Evolutionary conservation across 1,140 invertebrate genomes (phyloP), one percentile per base, ranked within the genome.

Genomic region (Drosophila rufa): DNA sequence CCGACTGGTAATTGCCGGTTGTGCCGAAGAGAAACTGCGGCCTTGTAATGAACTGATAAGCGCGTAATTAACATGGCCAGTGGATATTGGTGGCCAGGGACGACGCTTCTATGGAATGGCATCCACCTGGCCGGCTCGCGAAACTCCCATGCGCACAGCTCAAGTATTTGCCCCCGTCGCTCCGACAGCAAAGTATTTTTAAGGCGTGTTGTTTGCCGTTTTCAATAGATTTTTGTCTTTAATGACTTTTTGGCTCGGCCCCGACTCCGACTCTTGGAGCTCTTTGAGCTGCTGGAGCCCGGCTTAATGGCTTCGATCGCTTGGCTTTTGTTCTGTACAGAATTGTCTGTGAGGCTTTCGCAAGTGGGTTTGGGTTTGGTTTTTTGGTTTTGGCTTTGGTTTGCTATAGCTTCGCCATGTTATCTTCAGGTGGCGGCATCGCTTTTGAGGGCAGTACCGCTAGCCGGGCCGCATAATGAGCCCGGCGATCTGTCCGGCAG

Each of bases 211-310:
- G 70, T 56, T 55, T 59, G 77, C 67, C 43, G 62, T 76, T 82
- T 87, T 84, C 85, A 87, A 87, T 87, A 87, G 85, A 87, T 87
- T 90, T 77, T 89, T 74, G 73, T 75, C 81, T 90, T 89, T 89
- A 90, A 89, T 90, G 85, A 90, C 85, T 90, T 89, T 40, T 82
- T 81, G 70, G 57, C 81, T 51, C 53, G 56, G 50, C 67, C 53
- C 9, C 51, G 65, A 64, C 61, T 19, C n/a, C 33, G 33, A 36
- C 8, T 33, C 33, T 36, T 36, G 55, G 17, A 43, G 48, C 62
- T 78, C 43, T 77, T 51, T 59, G 53, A 56, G 53, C 36, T 11
- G 11, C 25, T 25, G 36, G 36, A 56, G 53, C 36, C 70, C 55
- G 74, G 64, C 64, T 77, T 90, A 89, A 89, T 89, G 85, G 84